Conservation (phyloP, 2,888 invertebrate species). For the Lottia gigantea region DNA sequence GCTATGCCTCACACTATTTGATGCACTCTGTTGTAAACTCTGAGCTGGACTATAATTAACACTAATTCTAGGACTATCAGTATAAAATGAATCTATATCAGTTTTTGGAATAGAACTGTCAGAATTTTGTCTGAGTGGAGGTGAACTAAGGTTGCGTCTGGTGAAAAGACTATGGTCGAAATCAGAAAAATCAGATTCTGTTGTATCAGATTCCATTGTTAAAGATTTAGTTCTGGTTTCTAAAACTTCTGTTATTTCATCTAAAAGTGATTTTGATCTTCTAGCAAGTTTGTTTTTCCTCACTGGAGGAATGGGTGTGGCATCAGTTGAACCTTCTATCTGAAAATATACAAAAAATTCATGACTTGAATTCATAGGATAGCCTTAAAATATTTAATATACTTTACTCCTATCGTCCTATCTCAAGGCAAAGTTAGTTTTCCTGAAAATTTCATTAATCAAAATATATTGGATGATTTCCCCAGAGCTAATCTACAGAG, state of each 20-base stretch:
- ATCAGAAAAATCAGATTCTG: conserved; percentile 48
- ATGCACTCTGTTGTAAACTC: not conserved
- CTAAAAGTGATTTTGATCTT: not conserved
- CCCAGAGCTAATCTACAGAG: too few relatives aligned
- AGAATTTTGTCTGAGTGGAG: conserved; percentile 17
- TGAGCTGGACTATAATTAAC: not conserved
- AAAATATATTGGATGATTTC: too few relatives aligned
- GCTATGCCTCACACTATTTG: not conserved
- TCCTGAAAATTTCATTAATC: too few relatives aligned
- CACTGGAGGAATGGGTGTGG: not conserved
- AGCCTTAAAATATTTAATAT: too few relatives aligned
- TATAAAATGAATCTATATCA: not conserved
- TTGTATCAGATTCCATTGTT: conserved; percentile 38
- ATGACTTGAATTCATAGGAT: too few relatives aligned
- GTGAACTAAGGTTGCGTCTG: conserved; percentile 23
- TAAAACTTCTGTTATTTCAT: not conserved
- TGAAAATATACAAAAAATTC: too few relatives aligned
- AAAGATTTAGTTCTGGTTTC: not conserved
- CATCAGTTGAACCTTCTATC: too few relatives aligned
- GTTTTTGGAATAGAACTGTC: not conserved
- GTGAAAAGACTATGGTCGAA: conserved; percentile 36
- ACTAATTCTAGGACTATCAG: not conserved
- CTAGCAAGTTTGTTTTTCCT: not conserved
- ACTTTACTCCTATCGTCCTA: too few relatives aligned
- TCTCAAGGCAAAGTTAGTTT: too few relatives aligned